Evolutionary conservation across 2,113 vertebrate species (phyloP).

Genomic region (Athene noctua): DNA sequence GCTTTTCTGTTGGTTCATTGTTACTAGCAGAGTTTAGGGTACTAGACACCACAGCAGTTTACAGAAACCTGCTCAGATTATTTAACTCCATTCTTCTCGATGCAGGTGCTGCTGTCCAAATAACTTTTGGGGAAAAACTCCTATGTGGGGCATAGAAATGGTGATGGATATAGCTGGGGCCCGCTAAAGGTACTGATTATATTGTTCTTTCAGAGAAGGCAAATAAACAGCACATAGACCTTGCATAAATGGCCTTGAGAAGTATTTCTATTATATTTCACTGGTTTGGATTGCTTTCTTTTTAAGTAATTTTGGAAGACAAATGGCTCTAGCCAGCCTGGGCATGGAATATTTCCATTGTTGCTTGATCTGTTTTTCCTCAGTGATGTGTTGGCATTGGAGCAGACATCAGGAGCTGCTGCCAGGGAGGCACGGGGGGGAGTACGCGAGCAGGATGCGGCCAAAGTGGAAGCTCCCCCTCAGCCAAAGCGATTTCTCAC

Average conservation of each 20-base stretch:
- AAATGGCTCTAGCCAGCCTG: not conserved
- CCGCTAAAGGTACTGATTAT: not conserved
- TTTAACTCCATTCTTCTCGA: not conserved
- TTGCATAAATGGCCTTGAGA: not conserved
- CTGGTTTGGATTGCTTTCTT: not conserved
- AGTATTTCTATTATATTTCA: not conserved
- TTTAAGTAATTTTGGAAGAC: not conserved
- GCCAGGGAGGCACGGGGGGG: not conserved
- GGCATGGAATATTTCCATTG: not conserved
- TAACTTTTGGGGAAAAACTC: not conserved
- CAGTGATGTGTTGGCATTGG: not conserved
- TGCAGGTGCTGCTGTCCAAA: not conserved
- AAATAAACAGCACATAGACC: not conserved
- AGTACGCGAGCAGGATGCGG: not conserved
- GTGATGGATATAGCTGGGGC: not conserved
- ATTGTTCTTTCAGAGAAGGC: not conserved
- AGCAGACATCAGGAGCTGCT: not conserved
- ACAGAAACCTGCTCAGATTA: not conserved
- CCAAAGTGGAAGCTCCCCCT: not conserved
- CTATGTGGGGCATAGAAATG: not conserved
- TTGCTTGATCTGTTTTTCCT: not conserved
- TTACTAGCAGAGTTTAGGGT: not conserved
- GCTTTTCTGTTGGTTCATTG: not conserved
- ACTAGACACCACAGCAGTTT: fast-evolving
- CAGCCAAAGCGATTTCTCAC: not conserved